A percentile compares a stretch with the other conserved stretches of the same genome.
Evolutionary conservation across 2,113 vertebrate genomes (phyloP).

Genomic region (Blennius ocellaris): DNA sequence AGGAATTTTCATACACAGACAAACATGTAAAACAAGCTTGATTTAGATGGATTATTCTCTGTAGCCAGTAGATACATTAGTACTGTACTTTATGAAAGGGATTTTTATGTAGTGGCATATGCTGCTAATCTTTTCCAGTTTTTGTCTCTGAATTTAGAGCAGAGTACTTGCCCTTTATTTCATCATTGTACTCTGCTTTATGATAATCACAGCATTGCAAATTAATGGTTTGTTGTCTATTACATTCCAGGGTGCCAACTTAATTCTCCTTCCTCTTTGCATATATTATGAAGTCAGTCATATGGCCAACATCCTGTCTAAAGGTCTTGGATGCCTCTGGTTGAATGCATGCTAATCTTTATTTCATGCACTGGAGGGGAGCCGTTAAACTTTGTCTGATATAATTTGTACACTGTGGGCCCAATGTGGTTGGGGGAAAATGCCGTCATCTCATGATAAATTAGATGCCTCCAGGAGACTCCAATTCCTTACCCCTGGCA

Average conservation of each 20-base stretch:
- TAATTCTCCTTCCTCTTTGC: conserved; percentile 65
- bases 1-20: conserved; percentile 11
- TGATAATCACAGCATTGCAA: conserved; percentile 50
- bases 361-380: conserved; percentile 68
- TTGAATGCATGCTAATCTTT: conserved; percentile 74
- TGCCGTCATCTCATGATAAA: conserved; percentile 79
- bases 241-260: conserved; percentile 53
- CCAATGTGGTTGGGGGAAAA: conserved; percentile 50
- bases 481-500: conserved; percentile 79
- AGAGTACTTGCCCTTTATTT: conserved; percentile 55
- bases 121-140: conserved; percentile 11
- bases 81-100: background rate
- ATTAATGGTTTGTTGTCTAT: conserved; percentile 65
- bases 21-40: conserved; percentile 20
- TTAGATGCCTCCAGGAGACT: conserved; percentile 80
- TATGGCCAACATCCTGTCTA: conserved; percentile 50
- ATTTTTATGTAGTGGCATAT: background rate
- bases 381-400: conserved; percentile 77
- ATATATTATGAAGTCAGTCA: conserved; percentile 58
- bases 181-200: conserved; percentile 60
- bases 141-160: conserved; percentile 1
- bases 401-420: conserved; percentile 74
- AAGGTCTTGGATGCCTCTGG: conserved; percentile 52
- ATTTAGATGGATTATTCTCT: background rate
- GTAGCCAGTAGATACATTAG: background rate